Conservation (phyloP, 2,888 invertebrate genomes). For the Trichacis sp. region DNA sequence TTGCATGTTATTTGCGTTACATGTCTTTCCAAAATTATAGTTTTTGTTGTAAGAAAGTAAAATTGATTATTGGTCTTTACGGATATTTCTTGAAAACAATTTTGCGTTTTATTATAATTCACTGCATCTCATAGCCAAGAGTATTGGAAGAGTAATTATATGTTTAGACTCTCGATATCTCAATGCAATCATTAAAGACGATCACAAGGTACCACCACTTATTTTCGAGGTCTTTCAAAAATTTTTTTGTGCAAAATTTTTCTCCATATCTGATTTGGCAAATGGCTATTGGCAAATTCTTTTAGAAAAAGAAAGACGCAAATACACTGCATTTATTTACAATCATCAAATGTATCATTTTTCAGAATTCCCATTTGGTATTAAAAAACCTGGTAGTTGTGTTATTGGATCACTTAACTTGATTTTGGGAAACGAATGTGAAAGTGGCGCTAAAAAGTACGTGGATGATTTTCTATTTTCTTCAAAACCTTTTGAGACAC, state of each 20-base stretch:
- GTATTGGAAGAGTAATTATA: too few species aligned
- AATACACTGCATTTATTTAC: constrained; percentile 34
- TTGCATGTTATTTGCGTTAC: too few species aligned
- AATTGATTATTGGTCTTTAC: too few species aligned
- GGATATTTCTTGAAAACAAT: too few species aligned
- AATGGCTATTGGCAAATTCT: constrained; percentile 47
- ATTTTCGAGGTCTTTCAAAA: constrained; percentile 35
- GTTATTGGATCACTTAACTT: constrained; percentile 43
- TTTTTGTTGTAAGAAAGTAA: too few species aligned
- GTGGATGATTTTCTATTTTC: not conserved
- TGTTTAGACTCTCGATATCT: too few species aligned
- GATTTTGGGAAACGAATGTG: constrained; percentile 45
- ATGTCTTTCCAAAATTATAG: too few species aligned
- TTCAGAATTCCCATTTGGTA: constrained; percentile 49
- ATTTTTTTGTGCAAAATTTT: constrained; percentile 25
- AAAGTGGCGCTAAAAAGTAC: not conserved
- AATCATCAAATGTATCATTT: constrained; percentile 32
- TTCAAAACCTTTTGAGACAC: too few species aligned
- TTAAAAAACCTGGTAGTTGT: constrained; percentile 48
- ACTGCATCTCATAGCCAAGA: too few species aligned
- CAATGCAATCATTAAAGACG: too few species aligned
- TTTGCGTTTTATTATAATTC: too few species aligned
- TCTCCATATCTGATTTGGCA: constrained; percentile 35
- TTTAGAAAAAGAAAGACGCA: constrained; percentile 12
- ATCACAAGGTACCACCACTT: constrained; percentile 47